Percentiles rank a stretch among this genome's conserved stretches.
These are phyloP conservation scores for Drosophila fungiperda DNA, from an alignment of 2,888 invertebrate genomes.

Conservation along the genomic window DNA sequence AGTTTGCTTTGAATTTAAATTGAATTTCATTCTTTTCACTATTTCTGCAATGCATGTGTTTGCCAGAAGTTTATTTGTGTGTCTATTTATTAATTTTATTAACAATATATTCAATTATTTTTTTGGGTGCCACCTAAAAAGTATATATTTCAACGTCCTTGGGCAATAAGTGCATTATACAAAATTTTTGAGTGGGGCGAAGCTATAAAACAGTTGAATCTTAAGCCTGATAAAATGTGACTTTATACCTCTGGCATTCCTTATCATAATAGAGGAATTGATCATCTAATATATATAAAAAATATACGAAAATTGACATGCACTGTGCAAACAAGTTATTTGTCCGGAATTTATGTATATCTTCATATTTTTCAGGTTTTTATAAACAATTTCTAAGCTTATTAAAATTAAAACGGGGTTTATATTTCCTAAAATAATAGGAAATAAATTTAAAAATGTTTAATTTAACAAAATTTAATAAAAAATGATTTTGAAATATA, in stretches of 20 bases:
- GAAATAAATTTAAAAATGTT: neutral
- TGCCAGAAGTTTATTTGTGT: neutral
- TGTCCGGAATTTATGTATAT: neutral
- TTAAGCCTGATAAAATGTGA: neutral
- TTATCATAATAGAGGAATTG: neutral
- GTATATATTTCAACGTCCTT: conserved; percentile 1
- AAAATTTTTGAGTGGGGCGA: conserved; percentile 1
- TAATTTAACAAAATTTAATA: neutral
- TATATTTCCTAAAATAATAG: neutral
- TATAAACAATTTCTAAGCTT: neutral
- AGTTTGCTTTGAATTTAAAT: neutral
- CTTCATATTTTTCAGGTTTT: neutral
- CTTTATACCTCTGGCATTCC: neutral
- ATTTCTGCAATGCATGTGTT: neutral
- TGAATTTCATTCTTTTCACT: neutral
- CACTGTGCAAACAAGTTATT: neutral
- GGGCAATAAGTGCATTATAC: conserved; percentile 12
- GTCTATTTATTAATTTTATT: neutral
- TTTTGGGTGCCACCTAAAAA: neutral
- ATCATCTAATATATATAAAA: neutral
- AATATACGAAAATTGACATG: neutral
- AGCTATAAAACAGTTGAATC: neutral
- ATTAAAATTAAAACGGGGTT: neutral
- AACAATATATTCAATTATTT: neutral
- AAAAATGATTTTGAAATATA: neutral